These are phyloP conservation scores for Coenonympha arcania DNA, from an alignment of 2,888 invertebrate genomes.

Conservation along the genomic window DNA sequence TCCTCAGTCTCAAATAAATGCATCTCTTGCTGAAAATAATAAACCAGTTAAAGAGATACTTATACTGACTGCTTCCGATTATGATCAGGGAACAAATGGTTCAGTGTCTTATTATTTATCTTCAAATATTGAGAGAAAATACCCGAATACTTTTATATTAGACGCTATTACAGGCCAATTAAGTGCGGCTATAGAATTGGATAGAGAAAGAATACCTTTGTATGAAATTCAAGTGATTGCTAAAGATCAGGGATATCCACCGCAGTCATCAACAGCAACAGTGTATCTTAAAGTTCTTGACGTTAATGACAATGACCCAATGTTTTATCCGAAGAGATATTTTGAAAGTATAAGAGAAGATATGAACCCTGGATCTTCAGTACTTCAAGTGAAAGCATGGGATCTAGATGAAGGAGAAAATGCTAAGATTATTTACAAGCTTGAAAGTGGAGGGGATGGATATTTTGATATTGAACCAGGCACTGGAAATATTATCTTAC, in stretches of 20 bases:
- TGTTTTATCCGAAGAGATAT: constrained; percentile 92
- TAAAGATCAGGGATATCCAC: constrained; percentile 91
- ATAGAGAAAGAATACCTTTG: constrained; percentile 83
- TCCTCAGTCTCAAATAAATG: constrained; percentile 81
- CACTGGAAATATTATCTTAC: constrained; percentile 82
- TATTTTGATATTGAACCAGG: constrained; percentile 85
- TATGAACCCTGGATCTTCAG: constrained; percentile 75
- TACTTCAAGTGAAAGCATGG: constrained; percentile 84
- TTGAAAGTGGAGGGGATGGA: constrained; percentile 86
- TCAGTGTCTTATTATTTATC: constrained; percentile 89
- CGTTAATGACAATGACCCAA: constrained; percentile 93
- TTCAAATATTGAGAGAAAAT: constrained; percentile 82
- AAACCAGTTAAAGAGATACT: constrained; percentile 86
- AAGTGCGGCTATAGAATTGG: constrained; percentile 83
- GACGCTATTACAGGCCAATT: constrained; percentile 90
- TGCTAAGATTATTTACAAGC: constrained; percentile 83
- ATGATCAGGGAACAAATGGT: constrained; percentile 94
- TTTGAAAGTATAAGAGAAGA: constrained; percentile 84
- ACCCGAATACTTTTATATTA: constrained; percentile 87
- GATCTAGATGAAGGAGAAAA: constrained; percentile 94
- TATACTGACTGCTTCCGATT: constrained; percentile 88
- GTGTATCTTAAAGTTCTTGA: constrained; percentile 86
- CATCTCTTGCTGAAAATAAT: constrained; percentile 85
- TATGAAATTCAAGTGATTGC: constrained; percentile 91
- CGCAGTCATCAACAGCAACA: constrained; percentile 92